A percentile compares a stretch with the other conserved stretches of the same genome.
Evolutionary conservation across 2,113 vertebrate species (phyloP).

Genomic region (Phrynosoma platyrhinos): DNA sequence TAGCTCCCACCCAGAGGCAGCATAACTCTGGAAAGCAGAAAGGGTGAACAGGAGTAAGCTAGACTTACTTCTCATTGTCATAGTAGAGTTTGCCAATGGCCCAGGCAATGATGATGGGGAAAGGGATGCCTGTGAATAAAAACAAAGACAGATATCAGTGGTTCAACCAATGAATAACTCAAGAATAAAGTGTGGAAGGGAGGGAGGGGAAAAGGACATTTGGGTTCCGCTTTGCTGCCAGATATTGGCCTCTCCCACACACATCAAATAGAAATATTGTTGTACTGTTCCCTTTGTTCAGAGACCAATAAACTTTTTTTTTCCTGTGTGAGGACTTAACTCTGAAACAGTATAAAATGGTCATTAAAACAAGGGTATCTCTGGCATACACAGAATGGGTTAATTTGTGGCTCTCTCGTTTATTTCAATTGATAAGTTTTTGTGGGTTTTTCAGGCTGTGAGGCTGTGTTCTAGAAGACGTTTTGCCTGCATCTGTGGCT

Average conservation of each 20-base stretch:
- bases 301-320: not conserved
- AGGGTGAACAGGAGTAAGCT: slow-evolving; percentile 51
- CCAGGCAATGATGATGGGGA: slow-evolving; percentile 93
- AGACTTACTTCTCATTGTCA: slow-evolving; percentile 95
- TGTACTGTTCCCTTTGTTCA: not conserved
- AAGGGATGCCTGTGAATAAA: slow-evolving; percentile 86
- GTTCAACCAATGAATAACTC: rapidly evolving
- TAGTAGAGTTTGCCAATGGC: slow-evolving; percentile 93
- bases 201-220: not conserved
- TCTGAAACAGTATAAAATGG: not conserved
- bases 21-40: not conserved
- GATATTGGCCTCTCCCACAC: not conserved
- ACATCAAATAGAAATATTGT: not conserved
- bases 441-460: no score
- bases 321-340: not conserved
- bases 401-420: not conserved
- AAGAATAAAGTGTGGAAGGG: rapidly evolving
- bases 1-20: not conserved
- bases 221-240: not conserved
- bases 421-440: no score
- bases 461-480: no score
- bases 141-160: slow-evolving; percentile 24
- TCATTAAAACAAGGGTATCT: not conserved
- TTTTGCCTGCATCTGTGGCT: no score
- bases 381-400: not conserved